Percentiles rank a stretch among this genome's conserved stretches.
Evolutionary conservation across 1,140 invertebrate genomes (phyloP).

Genomic region (Neotoxoptera formosana): DNA sequence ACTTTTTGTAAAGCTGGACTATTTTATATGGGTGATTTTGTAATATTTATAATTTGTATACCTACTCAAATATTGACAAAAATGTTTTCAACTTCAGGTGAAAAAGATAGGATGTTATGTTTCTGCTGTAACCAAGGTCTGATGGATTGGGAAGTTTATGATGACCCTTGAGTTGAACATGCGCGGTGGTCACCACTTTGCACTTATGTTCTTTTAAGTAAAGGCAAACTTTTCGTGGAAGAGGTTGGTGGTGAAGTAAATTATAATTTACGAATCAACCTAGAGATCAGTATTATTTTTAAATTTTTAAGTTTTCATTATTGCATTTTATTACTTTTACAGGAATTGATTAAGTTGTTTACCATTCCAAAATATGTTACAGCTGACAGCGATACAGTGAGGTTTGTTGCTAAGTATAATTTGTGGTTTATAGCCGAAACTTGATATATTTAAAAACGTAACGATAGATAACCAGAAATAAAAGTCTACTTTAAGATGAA

Average conservation of each 20-base stretch:
- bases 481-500: neutral
- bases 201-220: conserved; percentile 75
- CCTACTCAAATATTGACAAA: neutral
- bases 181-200: conserved; percentile 85
- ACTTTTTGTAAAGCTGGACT: conserved; percentile 86
- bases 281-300: conserved; percentile 62
- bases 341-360: neutral
- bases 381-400: neutral
- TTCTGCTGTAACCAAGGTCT: conserved; percentile 88
- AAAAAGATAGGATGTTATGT: conserved; percentile 82
- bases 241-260: conserved; percentile 64
- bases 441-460: neutral
- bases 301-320: neutral
- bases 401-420: neutral
- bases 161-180: conserved; percentile 89
- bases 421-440: neutral
- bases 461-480: neutral
- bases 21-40: conserved; percentile 77
- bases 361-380: neutral
- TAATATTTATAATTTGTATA: conserved; percentile 15
- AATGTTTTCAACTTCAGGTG: conserved; percentile 61
- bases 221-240: conserved; percentile 76
- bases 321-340: neutral
- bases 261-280: conserved; percentile 43
- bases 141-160: conserved; percentile 84